These are phyloP conservation scores for Capra hircus DNA, from an alignment of 2,113 vertebrate genomes.

Conservation along the genomic window DNA sequence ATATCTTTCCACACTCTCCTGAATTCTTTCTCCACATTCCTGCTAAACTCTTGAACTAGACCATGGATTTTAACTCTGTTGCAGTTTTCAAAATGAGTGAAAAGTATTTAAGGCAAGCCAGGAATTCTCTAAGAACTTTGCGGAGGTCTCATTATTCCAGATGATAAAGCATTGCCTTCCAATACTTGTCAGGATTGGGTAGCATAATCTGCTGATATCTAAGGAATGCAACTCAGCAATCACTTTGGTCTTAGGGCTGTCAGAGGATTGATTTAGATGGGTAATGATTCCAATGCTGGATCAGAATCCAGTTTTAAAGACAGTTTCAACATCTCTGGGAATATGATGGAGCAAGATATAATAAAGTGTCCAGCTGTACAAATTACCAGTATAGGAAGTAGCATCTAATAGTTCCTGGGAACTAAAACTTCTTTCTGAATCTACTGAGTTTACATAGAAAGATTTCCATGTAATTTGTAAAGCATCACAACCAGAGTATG, in stretches of 20 bases:
- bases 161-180: constrained; percentile 1
- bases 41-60: neutral
- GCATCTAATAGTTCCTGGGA: neutral
- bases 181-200: neutral
- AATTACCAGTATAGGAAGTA: neutral
- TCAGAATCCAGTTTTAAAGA: neutral
- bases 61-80: neutral
- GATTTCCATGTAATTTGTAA: neutral
- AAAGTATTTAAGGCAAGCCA: constrained; percentile 3
- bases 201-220: neutral
- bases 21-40: constrained; percentile 10
- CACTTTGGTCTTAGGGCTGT: neutral
- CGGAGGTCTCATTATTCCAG: constrained; percentile 3
- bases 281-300: neutral
- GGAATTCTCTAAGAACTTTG: constrained; percentile 14
- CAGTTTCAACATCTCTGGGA: constrained; percentile 3
- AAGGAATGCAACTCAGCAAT: neutral
- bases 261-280: neutral
- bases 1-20: neutral
- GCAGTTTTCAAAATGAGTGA: constrained; percentile 11
- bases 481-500: neutral
- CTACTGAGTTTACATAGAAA: neutral
- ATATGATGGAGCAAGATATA: neutral
- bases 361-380: neutral
- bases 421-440: neutral